Conservation (phyloP, 2,888 invertebrate genomes). For the Rhodophaea formosa region DNA sequence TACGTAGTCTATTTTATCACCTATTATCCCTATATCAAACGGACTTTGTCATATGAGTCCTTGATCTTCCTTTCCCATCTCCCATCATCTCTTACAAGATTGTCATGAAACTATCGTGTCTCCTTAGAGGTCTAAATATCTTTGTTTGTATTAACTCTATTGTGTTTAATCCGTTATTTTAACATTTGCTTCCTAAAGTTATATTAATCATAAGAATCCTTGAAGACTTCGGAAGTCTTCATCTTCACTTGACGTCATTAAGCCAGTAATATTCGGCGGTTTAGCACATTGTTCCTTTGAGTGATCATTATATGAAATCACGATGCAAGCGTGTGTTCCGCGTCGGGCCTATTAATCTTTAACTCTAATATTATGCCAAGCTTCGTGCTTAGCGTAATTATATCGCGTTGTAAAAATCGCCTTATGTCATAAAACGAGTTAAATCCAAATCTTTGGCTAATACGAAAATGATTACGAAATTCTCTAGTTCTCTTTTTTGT, state of each 20-base stretch:
- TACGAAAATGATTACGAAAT: slow-evolving; percentile 8
- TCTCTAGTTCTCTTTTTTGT: background rate
- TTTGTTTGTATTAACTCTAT: too few relatives aligned
- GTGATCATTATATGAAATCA: slow-evolving; percentile 63
- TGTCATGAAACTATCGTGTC: too few relatives aligned
- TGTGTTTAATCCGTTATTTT: too few relatives aligned
- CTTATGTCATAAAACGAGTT: slow-evolving; percentile 7
- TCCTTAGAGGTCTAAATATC: too few relatives aligned
- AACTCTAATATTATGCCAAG: slow-evolving; percentile 40
- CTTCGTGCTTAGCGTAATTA: slow-evolving; percentile 28
- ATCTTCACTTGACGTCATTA: slow-evolving; percentile 53
- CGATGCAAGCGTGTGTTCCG: slow-evolving; percentile 65
- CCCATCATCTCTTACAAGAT: too few relatives aligned
- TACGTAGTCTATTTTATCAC: too few relatives aligned
- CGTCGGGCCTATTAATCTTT: slow-evolving; percentile 62
- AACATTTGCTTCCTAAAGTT: slow-evolving; percentile 20
- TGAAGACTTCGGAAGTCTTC: slow-evolving; percentile 74
- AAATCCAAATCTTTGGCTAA: slow-evolving; percentile 3
- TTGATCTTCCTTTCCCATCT: too few relatives aligned
- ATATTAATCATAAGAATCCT: slow-evolving; percentile 48
- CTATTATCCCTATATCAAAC: too few relatives aligned
- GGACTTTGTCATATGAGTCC: too few relatives aligned
- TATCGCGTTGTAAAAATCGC: slow-evolving; percentile 16
- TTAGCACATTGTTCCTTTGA: slow-evolving; percentile 58
- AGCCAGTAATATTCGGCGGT: slow-evolving; percentile 46